A percentile compares a stretch with the other conserved stretches of the same genome.
Evolutionary conservation across 2,797 vertebrate species (phyloP).

Genomic region (Dryobates pubescens): DNA sequence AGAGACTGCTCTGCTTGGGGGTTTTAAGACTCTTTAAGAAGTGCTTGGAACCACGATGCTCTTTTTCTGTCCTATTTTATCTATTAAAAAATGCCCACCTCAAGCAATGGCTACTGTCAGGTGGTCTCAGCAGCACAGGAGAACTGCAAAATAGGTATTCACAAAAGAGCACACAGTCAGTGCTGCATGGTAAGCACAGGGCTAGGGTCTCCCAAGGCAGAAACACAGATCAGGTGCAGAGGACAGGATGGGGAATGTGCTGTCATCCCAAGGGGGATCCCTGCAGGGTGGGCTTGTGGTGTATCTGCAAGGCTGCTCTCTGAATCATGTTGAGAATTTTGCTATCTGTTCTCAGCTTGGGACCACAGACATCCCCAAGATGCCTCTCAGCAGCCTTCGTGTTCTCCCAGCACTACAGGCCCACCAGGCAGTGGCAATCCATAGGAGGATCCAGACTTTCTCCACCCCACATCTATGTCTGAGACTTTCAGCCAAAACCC

Average conservation of each 20-base stretch:
- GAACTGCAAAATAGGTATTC: neutral
- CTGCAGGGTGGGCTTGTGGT: neutral
- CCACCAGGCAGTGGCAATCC: neutral
- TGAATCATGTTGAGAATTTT: neutral
- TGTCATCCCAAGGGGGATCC: neutral
- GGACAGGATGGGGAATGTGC: neutral
- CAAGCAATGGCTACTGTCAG: neutral
- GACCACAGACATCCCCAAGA: neutral
- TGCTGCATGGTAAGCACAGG: neutral
- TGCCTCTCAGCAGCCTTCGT: neutral
- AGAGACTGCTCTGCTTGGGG: neutral
- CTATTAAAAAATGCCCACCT: neutral
- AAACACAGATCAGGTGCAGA: neutral
- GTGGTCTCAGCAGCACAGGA: neutral
- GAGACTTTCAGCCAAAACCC: neutral
- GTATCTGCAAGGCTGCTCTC: neutral
- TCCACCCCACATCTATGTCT: neutral
- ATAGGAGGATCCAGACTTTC: neutral
- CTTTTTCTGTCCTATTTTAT: neutral
- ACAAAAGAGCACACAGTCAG: neutral
- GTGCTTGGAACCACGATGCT: neutral
- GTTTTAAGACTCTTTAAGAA: conserved; percentile 4
- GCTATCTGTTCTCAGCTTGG: neutral
- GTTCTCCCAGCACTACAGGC: neutral
- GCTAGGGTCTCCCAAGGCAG: neutral